Evolutionary conservation across 1,140 invertebrate species (phyloP).

Genomic region (Drosophila sechellia): DNA sequence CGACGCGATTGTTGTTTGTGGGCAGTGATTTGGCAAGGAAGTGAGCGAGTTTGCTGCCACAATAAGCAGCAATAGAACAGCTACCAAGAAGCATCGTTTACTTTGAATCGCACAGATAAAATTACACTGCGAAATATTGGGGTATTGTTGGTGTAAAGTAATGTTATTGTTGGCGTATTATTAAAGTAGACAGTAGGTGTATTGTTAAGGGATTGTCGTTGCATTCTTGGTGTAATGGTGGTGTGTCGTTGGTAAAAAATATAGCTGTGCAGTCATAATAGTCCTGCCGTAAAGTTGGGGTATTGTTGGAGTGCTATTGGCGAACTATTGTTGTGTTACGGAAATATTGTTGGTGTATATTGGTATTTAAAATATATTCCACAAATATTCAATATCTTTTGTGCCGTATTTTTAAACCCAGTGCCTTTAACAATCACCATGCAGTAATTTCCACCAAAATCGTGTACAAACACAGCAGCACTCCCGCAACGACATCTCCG

Average conservation of each 20-base stretch:
- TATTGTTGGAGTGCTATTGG: too few species aligned
- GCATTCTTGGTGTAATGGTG: too few species aligned
- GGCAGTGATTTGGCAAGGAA: conserved; percentile 32
- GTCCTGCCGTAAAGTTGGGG: too few species aligned
- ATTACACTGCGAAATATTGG: neutral
- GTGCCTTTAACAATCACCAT: conserved; percentile 19
- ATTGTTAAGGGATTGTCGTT: too few species aligned
- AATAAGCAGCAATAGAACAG: conserved; percentile 61
- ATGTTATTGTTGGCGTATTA: too few species aligned
- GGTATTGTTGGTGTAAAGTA: too few species aligned
- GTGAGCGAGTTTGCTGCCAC: conserved; percentile 40
- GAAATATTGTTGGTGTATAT: too few species aligned
- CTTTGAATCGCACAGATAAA: conserved; percentile 63
- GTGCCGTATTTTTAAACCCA: neutral
- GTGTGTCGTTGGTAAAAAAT: too few species aligned
- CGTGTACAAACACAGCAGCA: conserved; percentile 50
- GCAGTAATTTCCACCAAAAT: conserved; percentile 52
- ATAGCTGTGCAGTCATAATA: too few species aligned
- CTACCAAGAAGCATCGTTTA: conserved; percentile 77
- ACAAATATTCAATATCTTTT: neutral
- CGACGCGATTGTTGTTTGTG: conserved; percentile 23
- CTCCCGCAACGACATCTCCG: conserved; percentile 6
- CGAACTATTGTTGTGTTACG: too few species aligned
- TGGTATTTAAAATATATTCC: too few species aligned
- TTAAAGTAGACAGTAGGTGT: too few species aligned